Conservation (phyloP, 64 coral and sea anemone species). For the Actinia equina region DNA sequence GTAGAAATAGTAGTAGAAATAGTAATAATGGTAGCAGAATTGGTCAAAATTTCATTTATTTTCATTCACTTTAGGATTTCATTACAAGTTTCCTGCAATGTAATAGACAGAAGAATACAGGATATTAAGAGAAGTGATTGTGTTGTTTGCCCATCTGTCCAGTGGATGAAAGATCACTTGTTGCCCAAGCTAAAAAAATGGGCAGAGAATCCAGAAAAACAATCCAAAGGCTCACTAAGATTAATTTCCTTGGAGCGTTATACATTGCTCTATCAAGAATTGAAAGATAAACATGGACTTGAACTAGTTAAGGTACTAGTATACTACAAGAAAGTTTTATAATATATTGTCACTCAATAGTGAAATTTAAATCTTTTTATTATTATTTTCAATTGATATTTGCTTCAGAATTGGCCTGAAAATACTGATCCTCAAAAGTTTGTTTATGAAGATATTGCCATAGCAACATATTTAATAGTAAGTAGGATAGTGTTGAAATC, state of each 20-base stretch:
- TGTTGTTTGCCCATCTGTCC: conserved; percentile 64
- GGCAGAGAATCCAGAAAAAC: conserved; percentile 47
- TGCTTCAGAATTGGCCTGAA: conserved; percentile 86
- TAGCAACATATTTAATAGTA: conserved; percentile 94
- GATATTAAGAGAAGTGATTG: conserved; percentile 28
- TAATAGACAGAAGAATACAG: not conserved
- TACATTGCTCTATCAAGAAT: conserved; percentile 63
- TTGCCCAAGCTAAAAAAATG: conserved; percentile 85
- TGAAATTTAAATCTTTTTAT: no score
- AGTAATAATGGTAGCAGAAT: no score
- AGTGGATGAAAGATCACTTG: conserved; percentile 73
- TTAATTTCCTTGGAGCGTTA: conserved; percentile 82
- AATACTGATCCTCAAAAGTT: conserved; percentile 95
- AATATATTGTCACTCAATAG: no score
- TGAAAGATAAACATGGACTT: conserved; percentile 86
- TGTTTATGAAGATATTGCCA: conserved; percentile 99
- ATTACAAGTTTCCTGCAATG: conserved; percentile 8
- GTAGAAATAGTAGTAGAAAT: no score
- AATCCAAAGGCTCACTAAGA: conserved; percentile 55
- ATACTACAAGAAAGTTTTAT: no score
- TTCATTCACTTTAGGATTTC: conserved; percentile 6
- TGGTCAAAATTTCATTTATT: not conserved
- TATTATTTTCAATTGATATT: no score
- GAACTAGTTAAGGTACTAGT: conserved; percentile 72
- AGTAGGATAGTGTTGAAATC: not conserved